Conservation (phyloP, 2,113 vertebrate species). For the Paramormyrops kingsleyae region DNA sequence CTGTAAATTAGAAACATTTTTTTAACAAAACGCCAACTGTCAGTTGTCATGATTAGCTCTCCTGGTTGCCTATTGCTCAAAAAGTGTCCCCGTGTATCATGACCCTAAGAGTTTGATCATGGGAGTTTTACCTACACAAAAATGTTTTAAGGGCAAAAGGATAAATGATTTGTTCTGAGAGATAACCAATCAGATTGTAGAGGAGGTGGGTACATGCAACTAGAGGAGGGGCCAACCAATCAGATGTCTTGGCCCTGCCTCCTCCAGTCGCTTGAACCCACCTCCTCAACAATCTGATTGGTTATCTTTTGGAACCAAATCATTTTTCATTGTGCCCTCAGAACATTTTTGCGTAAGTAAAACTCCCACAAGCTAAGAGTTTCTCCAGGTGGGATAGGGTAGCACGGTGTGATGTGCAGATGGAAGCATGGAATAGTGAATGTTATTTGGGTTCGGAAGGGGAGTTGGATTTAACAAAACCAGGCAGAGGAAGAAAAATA, state of each 20-base stretch:
- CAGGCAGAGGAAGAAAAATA: neutral
- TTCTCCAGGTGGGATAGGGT: neutral
- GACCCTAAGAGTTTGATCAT: neutral
- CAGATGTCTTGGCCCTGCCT: neutral
- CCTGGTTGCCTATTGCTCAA: neutral
- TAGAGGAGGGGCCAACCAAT: neutral
- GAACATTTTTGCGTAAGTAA: neutral
- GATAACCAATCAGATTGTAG: neutral
- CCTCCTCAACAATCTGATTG: neutral
- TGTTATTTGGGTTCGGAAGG: neutral
- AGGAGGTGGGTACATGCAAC: neutral
- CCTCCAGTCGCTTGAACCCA: neutral
- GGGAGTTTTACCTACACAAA: neutral
- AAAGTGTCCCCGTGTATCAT: neutral
- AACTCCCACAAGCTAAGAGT: neutral
- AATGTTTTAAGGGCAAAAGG: neutral
- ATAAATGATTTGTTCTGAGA: neutral
- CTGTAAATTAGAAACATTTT: neutral
- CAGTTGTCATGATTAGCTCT: neutral
- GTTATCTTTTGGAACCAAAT: neutral
- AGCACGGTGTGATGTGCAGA: neutral
- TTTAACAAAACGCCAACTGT: neutral
- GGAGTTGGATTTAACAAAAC: neutral
- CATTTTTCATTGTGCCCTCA: neutral
- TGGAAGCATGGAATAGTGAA: neutral